Conservation (phyloP, 2,888 invertebrate genomes). For the Ryuthela nishihirai region DNA sequence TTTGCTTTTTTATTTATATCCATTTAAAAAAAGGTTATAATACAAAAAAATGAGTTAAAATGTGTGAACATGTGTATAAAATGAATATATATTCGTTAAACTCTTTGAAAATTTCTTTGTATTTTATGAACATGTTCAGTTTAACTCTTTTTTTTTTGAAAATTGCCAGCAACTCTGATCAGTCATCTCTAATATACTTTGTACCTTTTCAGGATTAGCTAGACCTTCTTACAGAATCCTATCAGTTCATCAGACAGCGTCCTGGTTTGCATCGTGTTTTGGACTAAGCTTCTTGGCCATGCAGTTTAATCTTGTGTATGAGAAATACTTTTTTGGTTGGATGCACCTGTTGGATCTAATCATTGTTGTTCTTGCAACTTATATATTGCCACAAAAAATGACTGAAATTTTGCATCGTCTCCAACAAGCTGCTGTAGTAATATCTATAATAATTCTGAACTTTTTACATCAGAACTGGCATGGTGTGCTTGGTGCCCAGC, state of each 20-base stretch:
- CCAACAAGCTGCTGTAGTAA: slow-evolving; percentile 2
- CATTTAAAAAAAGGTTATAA: too few species aligned
- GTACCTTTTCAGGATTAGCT: too few species aligned
- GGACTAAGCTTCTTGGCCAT: background rate
- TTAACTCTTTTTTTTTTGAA: too few species aligned
- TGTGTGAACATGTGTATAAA: too few species aligned
- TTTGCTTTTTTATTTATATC: too few species aligned
- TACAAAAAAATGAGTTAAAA: too few species aligned
- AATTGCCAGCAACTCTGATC: too few species aligned
- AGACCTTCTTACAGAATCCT: too few species aligned
- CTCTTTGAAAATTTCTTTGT: too few species aligned
- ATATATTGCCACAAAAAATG: background rate
- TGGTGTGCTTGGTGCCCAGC: background rate
- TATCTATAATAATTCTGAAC: background rate
- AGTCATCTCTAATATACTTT: too few species aligned
- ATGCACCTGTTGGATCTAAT: slow-evolving; percentile 1
- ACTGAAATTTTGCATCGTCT: background rate
- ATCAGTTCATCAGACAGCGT: slow-evolving; percentile 4
- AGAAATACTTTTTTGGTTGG: background rate
- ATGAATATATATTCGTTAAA: too few species aligned
- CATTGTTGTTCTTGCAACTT: background rate
- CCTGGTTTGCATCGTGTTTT: slow-evolving; percentile 1
- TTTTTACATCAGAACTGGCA: slow-evolving; percentile 5
- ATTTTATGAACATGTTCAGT: too few species aligned
- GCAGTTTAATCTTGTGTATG: slow-evolving; percentile 1